Conservation (phyloP, 1,140 invertebrate species). For the Meloidogyne chitwoodi region DNA sequence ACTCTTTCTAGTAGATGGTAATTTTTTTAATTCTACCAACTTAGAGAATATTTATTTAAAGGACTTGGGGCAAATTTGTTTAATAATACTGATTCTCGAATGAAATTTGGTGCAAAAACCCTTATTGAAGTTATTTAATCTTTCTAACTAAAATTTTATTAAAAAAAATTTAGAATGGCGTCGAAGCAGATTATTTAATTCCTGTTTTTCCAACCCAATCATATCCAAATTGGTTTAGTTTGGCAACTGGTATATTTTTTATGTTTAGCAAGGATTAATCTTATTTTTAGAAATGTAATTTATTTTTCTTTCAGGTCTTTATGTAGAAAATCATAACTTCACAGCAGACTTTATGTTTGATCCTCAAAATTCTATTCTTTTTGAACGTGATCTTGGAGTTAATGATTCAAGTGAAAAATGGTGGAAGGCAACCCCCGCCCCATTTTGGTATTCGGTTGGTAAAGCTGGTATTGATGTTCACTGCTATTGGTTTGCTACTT, state of each 20-base stretch:
- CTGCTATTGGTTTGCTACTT: conserved; percentile 58
- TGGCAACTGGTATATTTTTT: conserved; percentile 46
- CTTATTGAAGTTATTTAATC: conserved; percentile 22
- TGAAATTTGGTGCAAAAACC: conserved; percentile 36
- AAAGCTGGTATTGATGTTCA: conserved; percentile 56
- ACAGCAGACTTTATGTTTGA: conserved; percentile 59
- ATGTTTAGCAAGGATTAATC: too few species aligned
- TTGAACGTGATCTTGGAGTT: conserved; percentile 52
- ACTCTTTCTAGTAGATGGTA: conserved; percentile 52
- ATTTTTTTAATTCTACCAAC: background rate
- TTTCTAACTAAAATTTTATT: background rate
- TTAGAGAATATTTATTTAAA: background rate
- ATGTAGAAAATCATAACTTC: conserved; percentile 59
- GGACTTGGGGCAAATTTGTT: conserved; percentile 52
- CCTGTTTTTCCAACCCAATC: conserved; percentile 56
- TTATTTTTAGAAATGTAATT: background rate
- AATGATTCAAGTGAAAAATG: conserved; percentile 52
- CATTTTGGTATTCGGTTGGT: conserved; percentile 52
- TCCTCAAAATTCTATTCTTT: conserved; percentile 38
- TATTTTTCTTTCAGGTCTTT: conserved; percentile 47
- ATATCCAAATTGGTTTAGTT: conserved; percentile 57
- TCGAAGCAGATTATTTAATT: conserved; percentile 49
- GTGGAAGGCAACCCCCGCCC: conserved; percentile 47
- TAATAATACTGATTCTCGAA: conserved; percentile 48
- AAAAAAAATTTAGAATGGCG: conserved; percentile 35